Percentiles rank a stretch among this genome's conserved stretches.
Evolutionary conservation across 2,797 vertebrate species (phyloP).

Genomic region (Pseudochaenichthys georgianus): DNA sequence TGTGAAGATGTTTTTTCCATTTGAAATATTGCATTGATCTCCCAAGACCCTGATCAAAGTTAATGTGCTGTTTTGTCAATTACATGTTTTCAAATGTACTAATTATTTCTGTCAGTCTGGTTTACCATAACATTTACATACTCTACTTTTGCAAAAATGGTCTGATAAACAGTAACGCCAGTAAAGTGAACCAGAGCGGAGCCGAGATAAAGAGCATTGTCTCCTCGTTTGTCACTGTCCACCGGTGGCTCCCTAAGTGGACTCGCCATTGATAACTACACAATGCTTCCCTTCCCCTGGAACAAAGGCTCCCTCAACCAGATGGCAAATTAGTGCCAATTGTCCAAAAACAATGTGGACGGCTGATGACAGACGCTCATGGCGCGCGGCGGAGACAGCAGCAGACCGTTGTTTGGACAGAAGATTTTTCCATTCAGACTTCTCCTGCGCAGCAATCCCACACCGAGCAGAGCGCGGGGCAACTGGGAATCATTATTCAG

Average conservation of each 20-base stretch:
- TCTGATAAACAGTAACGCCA: conserved; percentile 52
- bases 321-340: conserved; percentile 87
- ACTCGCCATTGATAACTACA: conserved; percentile 77
- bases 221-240: conserved; percentile 72
- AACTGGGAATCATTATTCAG: conserved; percentile 71
- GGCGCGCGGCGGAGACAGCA: conserved; percentile 47
- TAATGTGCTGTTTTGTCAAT: conserved; percentile 1
- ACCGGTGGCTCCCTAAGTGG: conserved; percentile 72
- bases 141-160: conserved; percentile 24
- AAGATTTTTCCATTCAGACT: conserved; percentile 68
- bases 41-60: not conserved
- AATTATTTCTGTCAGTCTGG: not conserved
- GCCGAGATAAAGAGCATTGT: conserved; percentile 72
- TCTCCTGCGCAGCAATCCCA: conserved; percentile 42
- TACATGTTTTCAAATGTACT: not conserved
- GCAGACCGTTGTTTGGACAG: conserved; percentile 70
- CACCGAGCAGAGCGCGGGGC: conserved; percentile 46
- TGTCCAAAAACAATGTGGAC: conserved; percentile 85
- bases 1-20: too few species aligned
- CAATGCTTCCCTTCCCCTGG: conserved; percentile 75
- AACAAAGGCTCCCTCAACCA: conserved; percentile 81
- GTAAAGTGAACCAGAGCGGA: conserved; percentile 65
- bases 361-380: conserved; percentile 77
- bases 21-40: not conserved
- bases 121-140: conserved; percentile 28